Percentiles rank a stretch among this genome's conserved stretches.
phyloP scores from a whole-genome alignment of 2,797 vertebrate genomes.

The Anas bernieri region DNA sequence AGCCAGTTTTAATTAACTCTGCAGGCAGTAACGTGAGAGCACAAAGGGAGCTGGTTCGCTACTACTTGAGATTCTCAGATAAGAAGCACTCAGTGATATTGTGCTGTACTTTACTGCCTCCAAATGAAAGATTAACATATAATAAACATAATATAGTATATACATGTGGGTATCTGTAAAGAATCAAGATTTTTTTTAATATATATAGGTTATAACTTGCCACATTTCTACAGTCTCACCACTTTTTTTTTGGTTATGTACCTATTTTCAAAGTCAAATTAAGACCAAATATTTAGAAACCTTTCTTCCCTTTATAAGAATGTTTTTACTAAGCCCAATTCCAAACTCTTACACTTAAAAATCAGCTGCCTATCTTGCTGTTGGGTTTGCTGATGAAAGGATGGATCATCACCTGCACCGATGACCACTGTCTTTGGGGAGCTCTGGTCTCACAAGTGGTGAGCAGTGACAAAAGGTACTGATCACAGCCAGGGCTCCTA shows the following conservation, averaged over 20 bases:
- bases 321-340: background rate
- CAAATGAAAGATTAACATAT: background rate
- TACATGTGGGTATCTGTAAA: background rate
- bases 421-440: conserved; percentile 72
- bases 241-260: background rate
- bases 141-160: background rate
- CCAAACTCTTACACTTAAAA: background rate
- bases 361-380: background rate
- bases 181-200: background rate
- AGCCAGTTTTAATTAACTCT: background rate
- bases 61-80: background rate
- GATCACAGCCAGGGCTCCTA: conserved; percentile 65
- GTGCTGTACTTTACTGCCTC: background rate
- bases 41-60: background rate
- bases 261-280: background rate
- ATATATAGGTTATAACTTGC: background rate
- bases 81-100: background rate
- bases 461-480: conserved; percentile 69
- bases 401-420: conserved; percentile 53
- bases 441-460: conserved; percentile 3
- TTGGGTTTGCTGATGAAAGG: conserved; percentile 1
- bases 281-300: background rate
- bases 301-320: background rate
- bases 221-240: background rate
- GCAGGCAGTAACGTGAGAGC: background rate